Base-by-base conservation (phyloP, 1,140 invertebrate species). In the Tribolium madens region DNA sequence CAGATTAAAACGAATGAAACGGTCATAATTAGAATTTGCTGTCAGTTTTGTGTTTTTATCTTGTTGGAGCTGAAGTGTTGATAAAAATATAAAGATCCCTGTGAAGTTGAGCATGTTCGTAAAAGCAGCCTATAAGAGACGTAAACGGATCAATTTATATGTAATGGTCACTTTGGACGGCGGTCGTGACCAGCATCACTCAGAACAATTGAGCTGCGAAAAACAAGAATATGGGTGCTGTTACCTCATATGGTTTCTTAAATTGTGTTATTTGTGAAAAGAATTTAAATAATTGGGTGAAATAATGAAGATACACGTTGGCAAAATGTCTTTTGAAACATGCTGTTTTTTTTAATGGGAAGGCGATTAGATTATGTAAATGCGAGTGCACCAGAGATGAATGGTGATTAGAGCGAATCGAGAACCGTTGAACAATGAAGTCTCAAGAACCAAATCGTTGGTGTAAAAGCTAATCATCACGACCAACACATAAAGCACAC, bases 121-220 rank as follows among this genome's bases (percentile, higher is more conserved):
- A 76, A 78, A 79, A 72, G 75, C 64, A 70, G 50, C 52, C 47
- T 79, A 79, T 70, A 78, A 73, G 47, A 36, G 48, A 50, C 70
- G 53, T 81, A 78, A 81, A 77, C 73, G 80, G 76, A 79, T 79
- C 78, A 79, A 77, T 78, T 81, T 77, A 77, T 78, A 81, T 79
- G 78, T 81, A 81, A 81, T 81, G 80, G 80, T 79, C 80, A 81
- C 80, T 81, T 81, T 76, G 57, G 70, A 46, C 17, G 50, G 31
- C 17, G 42, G 26, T 76, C 79, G 79, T 80, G 79, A 76, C 77
- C 18, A 64, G 78, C 75, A 76, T 80, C 74, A 13, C 52, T 48
- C 47, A 72, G 15, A 26, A 31, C 57, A 64, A 64, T 64, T 33
- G 57, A 36, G 57, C 31, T 31, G 57, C 57, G 26, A 64, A 33